Percentiles rank a stretch among this genome's conserved stretches.
Evolutionary conservation across 2,113 vertebrate genomes (phyloP).

Genomic region (Hypocryptadius cinnamomeus): DNA sequence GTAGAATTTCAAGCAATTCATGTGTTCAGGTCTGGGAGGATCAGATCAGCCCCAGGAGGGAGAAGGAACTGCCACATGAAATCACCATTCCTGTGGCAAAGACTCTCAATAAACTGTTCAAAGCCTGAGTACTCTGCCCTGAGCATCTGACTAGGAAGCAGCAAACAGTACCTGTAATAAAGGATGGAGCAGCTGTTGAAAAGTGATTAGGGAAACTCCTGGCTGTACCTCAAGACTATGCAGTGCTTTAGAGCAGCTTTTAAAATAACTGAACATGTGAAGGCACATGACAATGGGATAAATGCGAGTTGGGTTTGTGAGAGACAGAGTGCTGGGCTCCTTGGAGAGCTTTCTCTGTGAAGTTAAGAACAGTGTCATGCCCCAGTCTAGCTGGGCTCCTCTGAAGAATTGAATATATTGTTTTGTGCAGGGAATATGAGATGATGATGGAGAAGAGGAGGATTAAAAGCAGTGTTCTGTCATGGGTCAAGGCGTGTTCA

Average conservation of each 20-base stretch:
- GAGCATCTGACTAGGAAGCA: neutral
- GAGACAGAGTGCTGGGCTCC: neutral
- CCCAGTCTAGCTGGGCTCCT: neutral
- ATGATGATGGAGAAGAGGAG: neutral
- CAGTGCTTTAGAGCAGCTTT: constrained; percentile 6
- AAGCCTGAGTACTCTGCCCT: constrained; percentile 13
- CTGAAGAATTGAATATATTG: neutral
- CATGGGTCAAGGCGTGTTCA: neutral
- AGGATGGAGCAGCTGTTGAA: constrained; percentile 23
- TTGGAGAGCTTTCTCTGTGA: neutral
- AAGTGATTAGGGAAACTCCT: constrained; percentile 36
- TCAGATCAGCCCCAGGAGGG: neutral
- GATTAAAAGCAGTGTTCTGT: neutral
- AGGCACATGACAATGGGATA: neutral
- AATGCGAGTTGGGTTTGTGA: neutral
- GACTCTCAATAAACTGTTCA: neutral
- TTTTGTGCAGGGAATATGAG: neutral
- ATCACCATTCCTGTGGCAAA: neutral
- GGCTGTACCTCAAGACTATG: constrained; percentile 6
- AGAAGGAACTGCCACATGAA: neutral
- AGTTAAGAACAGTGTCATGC: neutral
- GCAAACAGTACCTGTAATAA: neutral
- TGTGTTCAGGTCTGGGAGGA: neutral
- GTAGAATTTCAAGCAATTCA: neutral
- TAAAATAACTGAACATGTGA: neutral